Conservation (phyloP, 2,113 vertebrate species). For the Sterrhoptilus dennistouni region DNA sequence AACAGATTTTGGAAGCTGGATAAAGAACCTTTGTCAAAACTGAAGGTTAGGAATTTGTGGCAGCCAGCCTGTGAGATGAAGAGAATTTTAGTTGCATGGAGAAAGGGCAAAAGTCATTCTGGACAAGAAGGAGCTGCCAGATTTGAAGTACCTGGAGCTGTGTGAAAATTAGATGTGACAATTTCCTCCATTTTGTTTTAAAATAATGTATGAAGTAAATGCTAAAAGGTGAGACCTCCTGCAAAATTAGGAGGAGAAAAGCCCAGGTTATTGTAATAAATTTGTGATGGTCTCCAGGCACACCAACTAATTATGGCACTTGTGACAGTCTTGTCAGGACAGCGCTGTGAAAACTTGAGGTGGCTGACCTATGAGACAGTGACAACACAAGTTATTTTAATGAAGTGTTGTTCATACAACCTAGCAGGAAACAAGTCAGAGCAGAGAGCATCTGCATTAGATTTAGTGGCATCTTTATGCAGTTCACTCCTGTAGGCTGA, state of each 20-base stretch:
- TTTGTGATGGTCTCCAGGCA: background rate
- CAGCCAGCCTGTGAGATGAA: background rate
- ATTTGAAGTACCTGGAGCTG: background rate
- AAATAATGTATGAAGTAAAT: background rate
- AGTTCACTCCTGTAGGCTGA: background rate
- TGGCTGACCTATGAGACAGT: background rate
- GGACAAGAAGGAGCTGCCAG: background rate
- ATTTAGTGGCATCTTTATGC: background rate
- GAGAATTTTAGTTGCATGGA: background rate
- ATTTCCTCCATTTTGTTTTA: background rate
- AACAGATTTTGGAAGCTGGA: background rate
- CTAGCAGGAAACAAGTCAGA: background rate
- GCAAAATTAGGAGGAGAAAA: conserved; percentile 1
- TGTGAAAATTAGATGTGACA: background rate
- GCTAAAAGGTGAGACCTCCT: background rate
- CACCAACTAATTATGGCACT: background rate
- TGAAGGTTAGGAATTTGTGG: background rate
- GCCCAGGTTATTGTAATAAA: background rate
- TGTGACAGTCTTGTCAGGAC: background rate
- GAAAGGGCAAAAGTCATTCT: background rate
- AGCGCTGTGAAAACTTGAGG: background rate
- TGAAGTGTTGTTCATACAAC: background rate
- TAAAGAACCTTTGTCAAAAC: background rate
- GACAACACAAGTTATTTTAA: background rate
- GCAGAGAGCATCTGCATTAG: background rate